Conservation (phyloP, 2,113 vertebrate species). For the Stegostoma tigrinum region DNA sequence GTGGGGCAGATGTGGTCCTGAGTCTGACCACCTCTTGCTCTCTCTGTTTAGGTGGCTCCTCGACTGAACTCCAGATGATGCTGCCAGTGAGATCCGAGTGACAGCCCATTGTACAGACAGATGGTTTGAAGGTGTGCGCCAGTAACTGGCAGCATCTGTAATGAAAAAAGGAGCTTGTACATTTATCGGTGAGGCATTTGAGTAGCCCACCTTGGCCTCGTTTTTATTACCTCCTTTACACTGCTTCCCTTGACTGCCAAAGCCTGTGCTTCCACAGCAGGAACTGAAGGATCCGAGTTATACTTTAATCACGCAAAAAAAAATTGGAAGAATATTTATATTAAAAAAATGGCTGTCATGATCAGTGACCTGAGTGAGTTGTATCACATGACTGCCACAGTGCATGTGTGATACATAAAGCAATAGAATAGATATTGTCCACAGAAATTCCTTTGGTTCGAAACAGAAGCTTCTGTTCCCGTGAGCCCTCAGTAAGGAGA, state of each 20-base stretch:
- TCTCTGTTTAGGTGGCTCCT: conserved; percentile 73
- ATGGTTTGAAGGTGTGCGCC: background rate
- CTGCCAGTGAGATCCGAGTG: background rate
- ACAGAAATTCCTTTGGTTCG: background rate
- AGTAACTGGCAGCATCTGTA: background rate
- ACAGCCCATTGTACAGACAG: background rate
- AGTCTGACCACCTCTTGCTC: background rate
- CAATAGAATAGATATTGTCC: background rate
- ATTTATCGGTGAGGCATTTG: background rate
- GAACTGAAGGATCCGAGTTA: background rate
- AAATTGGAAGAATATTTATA: conserved; percentile 15
- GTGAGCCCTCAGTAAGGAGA: background rate
- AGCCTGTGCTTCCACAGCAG: conserved; percentile 23
- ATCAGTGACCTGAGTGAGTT: conserved; percentile 5
- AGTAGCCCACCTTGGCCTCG: background rate
- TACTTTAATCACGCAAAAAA: conserved; percentile 25
- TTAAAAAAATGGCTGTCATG: conserved; percentile 12
- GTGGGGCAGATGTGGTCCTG: background rate
- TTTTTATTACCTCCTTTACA: background rate
- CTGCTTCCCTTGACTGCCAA: conserved; percentile 2
- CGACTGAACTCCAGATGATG: conserved; percentile 95
- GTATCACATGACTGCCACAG: background rate
- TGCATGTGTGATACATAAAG: background rate
- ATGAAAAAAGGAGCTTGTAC: background rate
- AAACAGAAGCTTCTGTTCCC: background rate